Percentiles rank a stretch among this genome's conserved stretches.
Evolutionary conservation across 1,140 invertebrate genomes (phyloP).

Genomic region (Meteorus sp.): DNA sequence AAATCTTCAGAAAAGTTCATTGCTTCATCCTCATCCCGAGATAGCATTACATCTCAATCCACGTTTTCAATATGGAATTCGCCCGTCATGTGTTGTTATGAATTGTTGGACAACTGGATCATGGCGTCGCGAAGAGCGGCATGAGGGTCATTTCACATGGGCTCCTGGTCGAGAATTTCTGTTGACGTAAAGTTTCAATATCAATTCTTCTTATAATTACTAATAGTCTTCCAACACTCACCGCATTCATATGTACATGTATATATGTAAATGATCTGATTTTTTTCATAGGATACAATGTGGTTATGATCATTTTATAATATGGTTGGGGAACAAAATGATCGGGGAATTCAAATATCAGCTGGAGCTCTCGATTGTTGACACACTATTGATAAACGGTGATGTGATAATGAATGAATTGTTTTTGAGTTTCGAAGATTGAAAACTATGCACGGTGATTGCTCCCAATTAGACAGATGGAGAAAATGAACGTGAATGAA

Average conservation of each 20-base stretch:
- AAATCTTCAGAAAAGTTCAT: conserved; percentile 67
- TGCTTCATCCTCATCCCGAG: conserved; percentile 66
- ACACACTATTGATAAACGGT: conserved; percentile 51
- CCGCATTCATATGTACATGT: no score
- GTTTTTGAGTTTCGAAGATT: conserved; percentile 30
- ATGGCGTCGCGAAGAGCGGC: conserved; percentile 55
- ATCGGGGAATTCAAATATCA: conserved; percentile 52
- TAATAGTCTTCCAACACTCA: background rate
- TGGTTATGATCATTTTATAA: conserved; percentile 44
- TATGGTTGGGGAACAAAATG: conserved; percentile 52
- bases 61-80: conserved; percentile 58
- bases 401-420: conserved; percentile 48
- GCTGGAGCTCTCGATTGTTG: conserved; percentile 38
- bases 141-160: conserved; percentile 51
- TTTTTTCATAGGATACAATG: conserved; percentile 44
- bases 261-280: conserved; percentile 8
- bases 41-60: conserved; percentile 70
- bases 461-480: no score
- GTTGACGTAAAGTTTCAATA: conserved; percentile 42
- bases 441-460: no score
- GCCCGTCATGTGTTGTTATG: conserved; percentile 51
- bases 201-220: background rate
- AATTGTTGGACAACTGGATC: conserved; percentile 53
- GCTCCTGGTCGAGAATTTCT: conserved; percentile 53
- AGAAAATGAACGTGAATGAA: conserved; percentile 1